Evolutionary conservation across 2,888 invertebrate species (phyloP), one percentile per base, ranked within the genome.

Genomic region (Pinctada fucata): DNA sequence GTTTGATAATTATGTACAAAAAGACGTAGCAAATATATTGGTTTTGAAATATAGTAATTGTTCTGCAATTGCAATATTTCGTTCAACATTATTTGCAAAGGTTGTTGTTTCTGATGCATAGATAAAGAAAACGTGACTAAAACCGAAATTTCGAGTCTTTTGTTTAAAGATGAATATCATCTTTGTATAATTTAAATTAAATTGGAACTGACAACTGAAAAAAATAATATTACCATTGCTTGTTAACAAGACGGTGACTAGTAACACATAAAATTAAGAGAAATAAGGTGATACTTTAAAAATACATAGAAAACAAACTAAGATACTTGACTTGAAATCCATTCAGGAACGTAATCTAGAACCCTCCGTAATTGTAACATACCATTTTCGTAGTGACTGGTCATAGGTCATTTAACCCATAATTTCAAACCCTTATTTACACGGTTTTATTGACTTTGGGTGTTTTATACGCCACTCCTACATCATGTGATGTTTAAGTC

Each of bases 381-480:
- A 10, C 10, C 58, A 10, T 52, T 52, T 52, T 52, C 58, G 58
- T 52, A 52, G 58, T 52, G 58, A 52, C 10, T 8, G 6, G 5
- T 52, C 6, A 52, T 52, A 10, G 58, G 10, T 52, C 58, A 52
- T n/a, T 52, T 52, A 5, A 8, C 10, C 10, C 58, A 52, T 10
- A 52, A 8, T 52, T 52, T 52, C 58, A 52, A 5, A 52, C 58
- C 58, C 58, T 52, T 10, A 5, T 8, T 52, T 52, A 10, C 58
- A 52, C 58, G 58, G 58, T 52, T 52, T 52, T 8, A 52, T 52
- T 52, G 58, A 52, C 58, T 52, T 52, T 52, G 58, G 58, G 58
- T 52, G 10, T n/a, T n/a, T n/a, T n/a, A n/a, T n/a, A n/a, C n/a
- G n/a, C n/a, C n/a, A n/a, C n/a, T n/a, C n/a, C n/a, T n/a, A n/a